These are phyloP conservation scores for Sanderia malayensis DNA, from an alignment of 30 jellyfish, hydroid and myxozoan species.

Conservation along the genomic window DNA sequence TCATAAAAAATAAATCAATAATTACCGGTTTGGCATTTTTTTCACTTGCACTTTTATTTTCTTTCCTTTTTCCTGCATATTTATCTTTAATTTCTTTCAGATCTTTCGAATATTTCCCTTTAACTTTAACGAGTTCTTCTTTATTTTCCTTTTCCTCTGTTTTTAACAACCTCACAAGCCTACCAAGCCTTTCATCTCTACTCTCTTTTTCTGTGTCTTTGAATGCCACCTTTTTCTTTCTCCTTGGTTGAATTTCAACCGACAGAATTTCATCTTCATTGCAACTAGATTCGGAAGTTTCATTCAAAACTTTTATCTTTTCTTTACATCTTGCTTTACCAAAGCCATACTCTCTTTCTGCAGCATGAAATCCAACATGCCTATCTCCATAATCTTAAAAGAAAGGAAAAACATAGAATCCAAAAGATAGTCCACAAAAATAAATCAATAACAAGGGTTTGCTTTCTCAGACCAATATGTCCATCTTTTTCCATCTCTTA, in stretches of 20 bases:
- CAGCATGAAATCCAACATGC: not conserved
- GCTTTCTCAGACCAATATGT: no score
- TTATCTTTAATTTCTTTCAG: slow-evolving; percentile 8
- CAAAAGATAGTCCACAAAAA: no score
- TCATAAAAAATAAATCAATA: not conserved
- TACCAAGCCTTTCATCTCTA: slow-evolving; percentile 46
- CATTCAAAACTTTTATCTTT: no score
- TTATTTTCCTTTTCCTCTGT: slow-evolving; percentile 45
- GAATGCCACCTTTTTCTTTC: slow-evolving; percentile 43
- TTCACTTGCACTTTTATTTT: not conserved
- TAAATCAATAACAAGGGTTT: no score
- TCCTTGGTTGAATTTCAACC: not conserved
- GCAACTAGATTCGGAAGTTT: not conserved
- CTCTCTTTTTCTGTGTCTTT: slow-evolving; percentile 19
- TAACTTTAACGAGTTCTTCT: slow-evolving; percentile 14
- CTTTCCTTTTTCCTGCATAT: slow-evolving; percentile 1
- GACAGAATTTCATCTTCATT: not conserved
- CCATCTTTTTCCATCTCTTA: no score
- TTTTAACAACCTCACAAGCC: slow-evolving; percentile 31
- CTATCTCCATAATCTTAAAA: not conserved
- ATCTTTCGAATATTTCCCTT: slow-evolving; percentile 25
- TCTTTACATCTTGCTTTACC: not conserved
- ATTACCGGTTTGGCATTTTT: not conserved
- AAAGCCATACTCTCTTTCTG: not conserved
- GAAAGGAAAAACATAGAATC: no score